Conservation (phyloP, 1,140 invertebrate genomes). For the Acromyrmex heyeri region DNA sequence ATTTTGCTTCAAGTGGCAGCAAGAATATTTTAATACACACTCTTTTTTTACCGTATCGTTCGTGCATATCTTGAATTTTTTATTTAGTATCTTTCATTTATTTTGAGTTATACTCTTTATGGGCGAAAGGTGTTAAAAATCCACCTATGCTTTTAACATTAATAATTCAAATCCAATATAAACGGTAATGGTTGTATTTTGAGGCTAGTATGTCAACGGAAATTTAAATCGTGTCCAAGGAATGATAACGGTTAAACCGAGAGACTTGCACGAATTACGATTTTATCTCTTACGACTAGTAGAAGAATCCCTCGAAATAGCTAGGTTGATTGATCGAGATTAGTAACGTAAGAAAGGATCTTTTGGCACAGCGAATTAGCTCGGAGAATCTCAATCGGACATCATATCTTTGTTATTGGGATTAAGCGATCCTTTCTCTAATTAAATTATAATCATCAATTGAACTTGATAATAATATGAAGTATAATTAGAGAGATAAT, state of each 20-base stretch:
- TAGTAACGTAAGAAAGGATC: constrained; percentile 3
- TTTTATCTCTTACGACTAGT: constrained; percentile 22
- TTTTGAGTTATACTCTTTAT: neutral
- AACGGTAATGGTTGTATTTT: constrained; percentile 41
- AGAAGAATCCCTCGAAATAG: constrained; percentile 29
- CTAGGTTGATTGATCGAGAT: constrained; percentile 13
- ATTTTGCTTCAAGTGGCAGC: neutral
- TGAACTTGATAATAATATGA: neutral
- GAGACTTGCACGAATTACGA: constrained; percentile 33
- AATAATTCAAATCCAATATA: constrained; percentile 32
- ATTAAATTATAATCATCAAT: constrained; percentile 25
- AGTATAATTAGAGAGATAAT: neutral
- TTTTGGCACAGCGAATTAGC: neutral
- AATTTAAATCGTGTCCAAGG: constrained; percentile 29
- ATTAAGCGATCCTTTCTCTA: constrained; percentile 16
- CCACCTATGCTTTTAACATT: constrained; percentile 37
- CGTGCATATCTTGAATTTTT: constrained; percentile 11
- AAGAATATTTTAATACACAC: neutral
- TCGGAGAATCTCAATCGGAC: neutral
- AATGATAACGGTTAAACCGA: constrained; percentile 29
- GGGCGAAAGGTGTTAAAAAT: neutral
- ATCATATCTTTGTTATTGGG: neutral
- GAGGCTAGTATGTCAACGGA: constrained; percentile 18
- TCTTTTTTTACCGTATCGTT: neutral
- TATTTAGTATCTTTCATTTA: constrained; percentile 29